phyloP scores from a whole-genome alignment of 2,113 vertebrate species.

The Vimba vimba region DNA sequence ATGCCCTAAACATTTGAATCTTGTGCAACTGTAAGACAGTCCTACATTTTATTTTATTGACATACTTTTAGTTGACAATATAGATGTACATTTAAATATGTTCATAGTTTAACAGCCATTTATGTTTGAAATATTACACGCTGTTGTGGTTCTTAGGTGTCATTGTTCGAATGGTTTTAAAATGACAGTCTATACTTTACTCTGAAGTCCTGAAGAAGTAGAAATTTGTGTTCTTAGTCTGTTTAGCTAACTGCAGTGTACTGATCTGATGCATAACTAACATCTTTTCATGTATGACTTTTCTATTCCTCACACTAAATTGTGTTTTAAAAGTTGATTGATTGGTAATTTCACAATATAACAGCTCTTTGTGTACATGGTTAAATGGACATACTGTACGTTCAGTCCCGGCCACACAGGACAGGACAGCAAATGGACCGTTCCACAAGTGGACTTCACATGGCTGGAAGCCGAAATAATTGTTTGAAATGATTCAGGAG shows the following conservation, averaged over 20 bases:
- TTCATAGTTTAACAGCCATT: conserved; percentile 9
- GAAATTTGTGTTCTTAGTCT: conserved; percentile 18
- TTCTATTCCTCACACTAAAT: conserved; percentile 52
- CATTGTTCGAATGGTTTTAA: conserved; percentile 35
- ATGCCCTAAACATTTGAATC: not conserved
- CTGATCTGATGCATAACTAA: conserved; percentile 37
- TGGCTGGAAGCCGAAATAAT: conserved; percentile 68
- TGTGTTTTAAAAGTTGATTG: conserved; percentile 49
- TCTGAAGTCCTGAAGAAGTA: not conserved
- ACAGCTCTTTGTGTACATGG: conserved; percentile 52
- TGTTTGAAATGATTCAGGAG: conserved; percentile 78
- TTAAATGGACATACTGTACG: conserved; percentile 51
- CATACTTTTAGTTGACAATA: conserved; percentile 16
- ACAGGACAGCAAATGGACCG: conserved; percentile 57
- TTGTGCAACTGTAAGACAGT: conserved; percentile 30
- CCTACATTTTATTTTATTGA: conserved; percentile 29
- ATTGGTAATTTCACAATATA: conserved; percentile 45
- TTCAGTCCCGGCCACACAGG: conserved; percentile 39
- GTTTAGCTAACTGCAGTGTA: conserved; percentile 46
- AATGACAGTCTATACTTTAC: not conserved
- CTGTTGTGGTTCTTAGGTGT: conserved; percentile 27
- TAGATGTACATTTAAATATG: conserved; percentile 21
- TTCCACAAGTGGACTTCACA: conserved; percentile 66
- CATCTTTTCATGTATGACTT: conserved; percentile 46
- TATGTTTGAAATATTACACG: conserved; percentile 15